Base-by-base conservation (phyloP, 2,888 invertebrate species). In the Trissolcus japonicus region DNA sequence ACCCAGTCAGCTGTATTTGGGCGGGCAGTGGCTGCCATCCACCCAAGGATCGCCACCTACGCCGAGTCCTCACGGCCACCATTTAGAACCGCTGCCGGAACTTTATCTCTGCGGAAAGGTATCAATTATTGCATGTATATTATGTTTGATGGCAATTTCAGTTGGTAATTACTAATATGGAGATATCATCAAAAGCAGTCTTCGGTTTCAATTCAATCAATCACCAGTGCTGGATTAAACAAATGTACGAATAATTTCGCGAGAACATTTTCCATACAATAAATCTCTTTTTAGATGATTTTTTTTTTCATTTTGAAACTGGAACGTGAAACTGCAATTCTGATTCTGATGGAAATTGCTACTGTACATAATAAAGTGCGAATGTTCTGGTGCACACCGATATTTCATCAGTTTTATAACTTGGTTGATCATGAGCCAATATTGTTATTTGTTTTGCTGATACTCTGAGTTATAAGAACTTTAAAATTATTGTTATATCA, bases 71-170 rank as follows among this genome's bases (percentile, higher is more conserved):
- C 90, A 88, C 79, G 90, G 90, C 81, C 91, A 92, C 81, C 91
- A 91, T 69, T 87, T 89, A 66, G 91, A 91, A 69, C 89, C 92
- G 77, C 88, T 92, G 82, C 93, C 92, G 48, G 94, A 94, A 88
- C 91, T 94, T 79, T 94, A 94, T 87, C 91, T 94, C 67, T 94
- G 93, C 85, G 94, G 94, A 82, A 94, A 94, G 92, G 94, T 94
- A 88, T 51, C 61, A 55, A 59, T 72, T 41, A 48, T 11, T 19
- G 50, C 57, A 62, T 66, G 54, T 41, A 17, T 50, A 53, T 51
- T 50, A 46, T n/a, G n/a, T 46, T 14, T 14, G 16, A 16, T 46
- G 46, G 4, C n/a, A 16, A 46, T 46, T 46, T 46, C 46, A 46
- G 4, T n/a, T 14, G 11, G 6, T 14, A 46, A 16, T 46, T 46